Base-by-base conservation (phyloP, 2,797 vertebrate genomes). In the Oryzias sinensis region DNA sequence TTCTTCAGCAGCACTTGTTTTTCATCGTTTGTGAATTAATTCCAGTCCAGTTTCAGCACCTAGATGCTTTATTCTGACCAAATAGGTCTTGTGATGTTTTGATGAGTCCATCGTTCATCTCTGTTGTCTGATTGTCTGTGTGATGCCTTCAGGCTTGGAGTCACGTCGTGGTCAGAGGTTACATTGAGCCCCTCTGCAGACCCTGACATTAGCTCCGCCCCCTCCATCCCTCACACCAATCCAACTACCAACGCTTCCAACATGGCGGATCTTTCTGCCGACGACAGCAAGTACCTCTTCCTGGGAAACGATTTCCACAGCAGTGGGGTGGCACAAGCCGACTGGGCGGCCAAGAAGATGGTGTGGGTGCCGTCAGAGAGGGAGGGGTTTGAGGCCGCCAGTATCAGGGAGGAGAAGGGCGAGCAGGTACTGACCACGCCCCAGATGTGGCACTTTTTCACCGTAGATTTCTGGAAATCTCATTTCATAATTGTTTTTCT, bases 341-440 rank as follows among this genome's bases (percentile, higher is more conserved):
- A 99, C 78, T 99, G 95, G 96, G 83, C 92, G 0, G 95, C 95
- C 25, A 98, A 94, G 85, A 97, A 74, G 87, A 90, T 97, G 87
- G 95, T 98, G 49, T 99, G 97, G 97, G 79, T 98, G 66, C 94
- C 95, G 0, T 98, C 97, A 0, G 96, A 98, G 82, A 94, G 91
- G 85, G 93, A 98, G 59, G 97, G 96, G 65, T 99, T 99, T 2
- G 95, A 98, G 85, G 87, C 90, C 0, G 97, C 96, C 53, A 96
- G 94, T 80, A 58, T 98, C 74, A 97, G 93, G 86, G 96, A 98
- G 84, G 96, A 97, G 77, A 95, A 94, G 59, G 97, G 95, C 0
- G 94, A 98, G 1, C 93, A 98, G 89, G 89, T 90, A 76, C 4
- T 11, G 29, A 44, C 43, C 54, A 62, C 9, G 42, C 33, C 52